Conservation (phyloP, 2,888 invertebrate species). For the Noctua janthe region DNA sequence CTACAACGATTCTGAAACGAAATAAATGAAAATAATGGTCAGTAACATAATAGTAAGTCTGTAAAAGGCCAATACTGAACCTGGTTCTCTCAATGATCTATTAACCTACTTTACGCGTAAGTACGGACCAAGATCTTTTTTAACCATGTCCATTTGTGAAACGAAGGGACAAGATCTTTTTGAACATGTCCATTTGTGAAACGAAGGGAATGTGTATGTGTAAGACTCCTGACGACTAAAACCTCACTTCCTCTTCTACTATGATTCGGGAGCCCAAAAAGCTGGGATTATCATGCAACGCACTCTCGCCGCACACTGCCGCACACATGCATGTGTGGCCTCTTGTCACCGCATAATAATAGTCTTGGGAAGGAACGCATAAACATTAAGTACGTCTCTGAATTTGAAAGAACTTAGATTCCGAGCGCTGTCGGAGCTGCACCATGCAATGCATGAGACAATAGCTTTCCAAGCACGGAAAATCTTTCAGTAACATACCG, state of each 20-base stretch:
- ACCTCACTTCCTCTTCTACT: neutral
- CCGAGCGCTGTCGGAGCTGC: neutral
- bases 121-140: neutral
- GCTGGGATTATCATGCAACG: neutral
- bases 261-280: neutral
- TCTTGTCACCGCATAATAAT: neutral
- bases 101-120: neutral
- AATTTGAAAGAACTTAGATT: neutral
- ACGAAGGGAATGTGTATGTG: neutral
- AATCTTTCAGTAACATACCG: conserved; percentile 82
- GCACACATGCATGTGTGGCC: neutral
- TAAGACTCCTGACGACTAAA: neutral
- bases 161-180: neutral
- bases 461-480: neutral
- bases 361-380: neutral
- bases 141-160: neutral
- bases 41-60: neutral
- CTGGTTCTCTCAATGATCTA: neutral
- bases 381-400: neutral
- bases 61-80: neutral
- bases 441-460: neutral
- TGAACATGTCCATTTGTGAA: neutral
- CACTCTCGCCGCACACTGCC: neutral
- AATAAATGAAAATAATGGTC: neutral
- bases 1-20: conserved; percentile 91